phyloP scores from a whole-genome alignment of 2,888 invertebrate species.

The Andrena minutula region DNA sequence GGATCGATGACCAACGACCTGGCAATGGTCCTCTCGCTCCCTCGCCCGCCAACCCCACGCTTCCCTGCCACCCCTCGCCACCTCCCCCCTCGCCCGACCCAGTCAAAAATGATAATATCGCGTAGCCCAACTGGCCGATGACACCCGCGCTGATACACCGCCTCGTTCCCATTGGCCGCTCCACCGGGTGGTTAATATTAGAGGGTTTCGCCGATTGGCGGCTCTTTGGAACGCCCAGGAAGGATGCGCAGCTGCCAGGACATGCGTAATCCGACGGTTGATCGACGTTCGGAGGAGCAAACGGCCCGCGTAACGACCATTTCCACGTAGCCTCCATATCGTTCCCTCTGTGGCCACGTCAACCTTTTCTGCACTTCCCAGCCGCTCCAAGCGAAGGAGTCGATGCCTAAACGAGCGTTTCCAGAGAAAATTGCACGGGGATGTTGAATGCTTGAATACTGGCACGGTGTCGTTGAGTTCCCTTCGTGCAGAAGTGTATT shows the following conservation, averaged over 20 bases:
- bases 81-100: neutral
- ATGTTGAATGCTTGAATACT: too few species aligned
- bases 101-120: constrained; percentile 78
- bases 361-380: neutral
- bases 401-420: neutral
- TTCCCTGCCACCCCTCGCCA: neutral
- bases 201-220: constrained; percentile 78
- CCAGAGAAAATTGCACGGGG: neutral
- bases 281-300: constrained; percentile 69
- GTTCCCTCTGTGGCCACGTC: constrained; percentile 16
- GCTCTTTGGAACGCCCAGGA: constrained; percentile 83
- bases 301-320: constrained; percentile 65
- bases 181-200: constrained; percentile 74
- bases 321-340: constrained; percentile 53
- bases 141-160: constrained; percentile 79
- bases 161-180: constrained; percentile 76
- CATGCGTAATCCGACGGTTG: constrained; percentile 81
- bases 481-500: too few species aligned
- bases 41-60: neutral
- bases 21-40: neutral
- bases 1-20: constrained; percentile 76
- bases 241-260: constrained; percentile 84
- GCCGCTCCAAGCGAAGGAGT: neutral
- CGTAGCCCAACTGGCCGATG: constrained; percentile 80
- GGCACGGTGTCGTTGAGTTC: too few species aligned